Conservation (phyloP, 2,797 vertebrate genomes). For the Sebastiscus albofasciatus region DNA sequence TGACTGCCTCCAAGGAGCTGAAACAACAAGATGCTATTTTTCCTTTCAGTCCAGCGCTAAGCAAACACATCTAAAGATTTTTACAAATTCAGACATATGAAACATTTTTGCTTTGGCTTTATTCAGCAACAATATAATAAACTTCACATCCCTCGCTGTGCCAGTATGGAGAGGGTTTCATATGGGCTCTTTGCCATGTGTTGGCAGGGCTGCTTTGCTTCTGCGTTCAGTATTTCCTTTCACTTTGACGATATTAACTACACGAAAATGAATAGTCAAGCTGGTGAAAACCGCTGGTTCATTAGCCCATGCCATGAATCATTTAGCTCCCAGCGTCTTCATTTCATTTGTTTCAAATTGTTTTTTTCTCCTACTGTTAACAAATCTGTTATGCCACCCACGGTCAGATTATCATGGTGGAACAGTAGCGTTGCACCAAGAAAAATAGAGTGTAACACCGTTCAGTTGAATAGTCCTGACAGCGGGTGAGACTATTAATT, state of each 20-base stretch:
- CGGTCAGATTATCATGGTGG: constrained; percentile 11
- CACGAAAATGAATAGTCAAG: constrained; percentile 43
- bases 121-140: not conserved
- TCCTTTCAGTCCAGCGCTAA: constrained; percentile 4
- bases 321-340: constrained; percentile 47
- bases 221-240: constrained; percentile 16
- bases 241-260: constrained; percentile 41
- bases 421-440: constrained; percentile 19
- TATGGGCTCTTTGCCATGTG: constrained; percentile 5
- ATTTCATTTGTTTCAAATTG: constrained; percentile 51
- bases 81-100: constrained; percentile 37
- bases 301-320: constrained; percentile 55
- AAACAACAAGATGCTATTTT: constrained; percentile 47
- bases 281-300: constrained; percentile 34
- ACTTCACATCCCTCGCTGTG: not conserved
- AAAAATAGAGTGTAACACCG: constrained; percentile 34
- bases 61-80: constrained; percentile 26
- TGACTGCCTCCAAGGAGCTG: constrained; percentile 59
- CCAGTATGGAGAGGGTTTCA: not conserved
- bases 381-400: constrained; percentile 45
- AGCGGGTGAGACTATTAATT: constrained; percentile 14
- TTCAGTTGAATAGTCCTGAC: constrained; percentile 28
- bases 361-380: constrained; percentile 41
- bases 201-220: constrained; percentile 20
- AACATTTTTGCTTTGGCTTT: constrained; percentile 6